These are phyloP conservation scores for Panthera uncia DNA, from an alignment of 2,113 vertebrate species.

Conservation along the genomic window DNA sequence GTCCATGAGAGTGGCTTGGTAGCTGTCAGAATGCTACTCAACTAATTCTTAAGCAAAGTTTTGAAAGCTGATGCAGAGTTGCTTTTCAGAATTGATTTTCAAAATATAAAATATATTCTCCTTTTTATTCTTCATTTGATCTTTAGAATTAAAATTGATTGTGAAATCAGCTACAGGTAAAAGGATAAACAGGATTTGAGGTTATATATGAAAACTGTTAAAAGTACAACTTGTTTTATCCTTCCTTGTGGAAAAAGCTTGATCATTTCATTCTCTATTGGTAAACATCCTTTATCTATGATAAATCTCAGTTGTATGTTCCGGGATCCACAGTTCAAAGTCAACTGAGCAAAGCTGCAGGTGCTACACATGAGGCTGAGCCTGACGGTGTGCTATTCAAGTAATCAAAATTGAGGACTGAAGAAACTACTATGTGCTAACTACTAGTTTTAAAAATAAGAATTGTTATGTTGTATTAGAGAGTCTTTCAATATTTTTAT, in stretches of 20 bases:
- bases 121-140: not conserved
- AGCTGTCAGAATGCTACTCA: not conserved
- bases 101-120: not conserved
- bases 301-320: not conserved
- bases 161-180: not conserved
- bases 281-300: not conserved
- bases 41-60: not conserved
- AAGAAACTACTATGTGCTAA: not conserved
- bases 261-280: not conserved
- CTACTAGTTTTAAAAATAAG: not conserved
- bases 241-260: not conserved
- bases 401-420: not conserved
- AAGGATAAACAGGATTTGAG: not conserved
- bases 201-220: not conserved
- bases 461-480: not conserved
- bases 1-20: conserved; percentile 86
- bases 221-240: not conserved
- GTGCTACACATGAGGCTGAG: not conserved
- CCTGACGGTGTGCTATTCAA: not conserved
- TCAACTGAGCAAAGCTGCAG: not conserved
- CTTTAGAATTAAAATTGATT: not conserved
- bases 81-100: not conserved
- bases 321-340: not conserved
- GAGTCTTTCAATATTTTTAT: not conserved
- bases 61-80: fast-evolving